Evolutionary conservation across 2,888 invertebrate genomes (phyloP).

Genomic region (Mantis religiosa): DNA sequence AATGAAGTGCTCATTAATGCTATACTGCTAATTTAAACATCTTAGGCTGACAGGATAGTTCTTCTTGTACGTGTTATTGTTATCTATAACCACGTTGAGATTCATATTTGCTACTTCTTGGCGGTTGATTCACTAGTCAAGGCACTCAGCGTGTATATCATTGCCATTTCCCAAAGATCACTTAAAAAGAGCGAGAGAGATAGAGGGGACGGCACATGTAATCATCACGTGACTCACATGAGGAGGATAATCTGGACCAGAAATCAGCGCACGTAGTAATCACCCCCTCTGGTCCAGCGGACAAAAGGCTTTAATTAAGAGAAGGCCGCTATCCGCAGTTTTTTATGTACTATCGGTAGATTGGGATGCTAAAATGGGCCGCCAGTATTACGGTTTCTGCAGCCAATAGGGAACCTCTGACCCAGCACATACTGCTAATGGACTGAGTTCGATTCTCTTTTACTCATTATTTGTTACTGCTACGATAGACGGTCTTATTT

Average conservation of each 20-base stretch:
- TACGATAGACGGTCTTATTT: too few species aligned
- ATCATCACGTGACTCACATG: constrained; percentile 12
- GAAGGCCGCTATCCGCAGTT: background rate
- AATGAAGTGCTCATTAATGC: too few species aligned
- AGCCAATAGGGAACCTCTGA: background rate
- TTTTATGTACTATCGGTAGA: background rate
- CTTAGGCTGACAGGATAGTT: too few species aligned
- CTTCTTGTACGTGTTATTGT: too few species aligned
- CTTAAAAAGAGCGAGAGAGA: background rate
- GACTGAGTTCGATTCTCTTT: background rate
- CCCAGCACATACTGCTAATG: background rate
- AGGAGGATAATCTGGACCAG: constrained; percentile 8
- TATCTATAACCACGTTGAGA: too few species aligned
- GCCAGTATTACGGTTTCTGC: background rate
- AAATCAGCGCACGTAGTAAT: constrained; percentile 20
- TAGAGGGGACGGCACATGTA: background rate
- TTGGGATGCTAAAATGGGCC: background rate
- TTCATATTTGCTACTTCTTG: too few species aligned
- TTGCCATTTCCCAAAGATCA: background rate
- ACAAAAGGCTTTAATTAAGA: constrained; percentile 27
- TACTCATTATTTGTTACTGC: background rate
- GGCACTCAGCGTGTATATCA: background rate
- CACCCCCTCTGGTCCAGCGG: constrained; percentile 7
- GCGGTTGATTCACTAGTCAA: too few species aligned
- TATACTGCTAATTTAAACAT: too few species aligned